Percentiles rank a stretch among this genome's conserved stretches.
Conservation (phyloP, 2,113 vertebrate species). For the Salminus brasiliensis region DNA sequence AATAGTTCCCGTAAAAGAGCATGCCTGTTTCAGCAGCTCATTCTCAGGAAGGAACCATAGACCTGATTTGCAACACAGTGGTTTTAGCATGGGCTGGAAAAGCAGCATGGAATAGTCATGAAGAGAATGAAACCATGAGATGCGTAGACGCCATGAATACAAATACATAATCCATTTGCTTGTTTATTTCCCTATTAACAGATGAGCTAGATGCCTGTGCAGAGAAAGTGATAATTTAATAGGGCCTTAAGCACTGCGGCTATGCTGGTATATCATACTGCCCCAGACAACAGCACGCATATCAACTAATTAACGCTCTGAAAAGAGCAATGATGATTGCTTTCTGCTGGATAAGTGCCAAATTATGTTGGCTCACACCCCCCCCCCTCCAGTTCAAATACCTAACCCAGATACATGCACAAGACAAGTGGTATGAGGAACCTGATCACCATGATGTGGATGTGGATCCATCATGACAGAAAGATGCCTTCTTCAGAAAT, state of each 20-base stretch:
- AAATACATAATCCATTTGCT: slow-evolving; percentile 10
- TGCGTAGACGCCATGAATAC: slow-evolving; percentile 12
- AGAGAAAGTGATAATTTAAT: slow-evolving; percentile 23
- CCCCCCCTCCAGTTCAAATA: slow-evolving; percentile 23
- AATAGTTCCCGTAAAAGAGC: background rate
- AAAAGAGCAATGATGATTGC: slow-evolving; percentile 46
- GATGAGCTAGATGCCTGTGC: slow-evolving; percentile 23
- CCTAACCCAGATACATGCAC: slow-evolving; percentile 33
- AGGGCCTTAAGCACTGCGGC: slow-evolving; percentile 5
- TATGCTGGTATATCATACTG: slow-evolving; percentile 34
- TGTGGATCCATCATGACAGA: slow-evolving; percentile 28
- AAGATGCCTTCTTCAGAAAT: background rate
- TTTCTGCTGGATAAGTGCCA: slow-evolving; percentile 46
- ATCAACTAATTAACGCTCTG: slow-evolving; percentile 50
- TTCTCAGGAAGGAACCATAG: background rate
- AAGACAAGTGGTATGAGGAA: slow-evolving; percentile 12
- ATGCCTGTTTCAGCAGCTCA: background rate
- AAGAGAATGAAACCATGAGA: background rate
- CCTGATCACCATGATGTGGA: background rate
- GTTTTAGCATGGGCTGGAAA: background rate
- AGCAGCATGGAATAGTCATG: background rate
- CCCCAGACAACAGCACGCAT: slow-evolving; percentile 39
- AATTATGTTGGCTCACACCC: slow-evolving; percentile 38
- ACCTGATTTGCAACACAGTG: background rate
- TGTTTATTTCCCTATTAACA: slow-evolving; percentile 39